Percentiles rank a stretch among this genome's conserved stretches.
Evolutionary conservation across 2,888 invertebrate species (phyloP).

Genomic region (Troilus luridus): DNA sequence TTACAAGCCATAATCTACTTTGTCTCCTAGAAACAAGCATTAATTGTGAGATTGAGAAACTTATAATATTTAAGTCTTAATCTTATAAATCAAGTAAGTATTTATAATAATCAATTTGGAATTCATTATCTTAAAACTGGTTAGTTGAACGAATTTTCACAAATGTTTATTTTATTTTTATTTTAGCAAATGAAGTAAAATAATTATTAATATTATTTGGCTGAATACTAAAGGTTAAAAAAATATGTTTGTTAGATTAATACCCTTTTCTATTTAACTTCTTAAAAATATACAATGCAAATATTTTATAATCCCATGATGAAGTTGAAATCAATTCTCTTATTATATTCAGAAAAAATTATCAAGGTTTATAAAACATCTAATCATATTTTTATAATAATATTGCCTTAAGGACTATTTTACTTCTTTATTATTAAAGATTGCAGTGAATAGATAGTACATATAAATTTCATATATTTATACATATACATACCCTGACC

Average conservation of each 20-base stretch:
- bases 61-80: neutral
- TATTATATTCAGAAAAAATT: neutral
- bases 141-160: neutral
- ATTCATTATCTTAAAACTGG: neutral
- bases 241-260: neutral
- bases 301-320: neutral
- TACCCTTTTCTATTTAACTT: neutral
- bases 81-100: neutral
- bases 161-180: neutral
- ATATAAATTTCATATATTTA: neutral
- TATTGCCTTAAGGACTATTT: neutral
- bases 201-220: neutral
- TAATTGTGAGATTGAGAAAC: slow-evolving; percentile 5
- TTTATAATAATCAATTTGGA: neutral
- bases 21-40: slow-evolving; percentile 11
- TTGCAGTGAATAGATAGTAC: neutral
- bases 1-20: neutral
- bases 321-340: neutral
- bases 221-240: neutral
- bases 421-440: neutral
- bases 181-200: neutral
- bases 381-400: neutral
- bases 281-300: neutral
- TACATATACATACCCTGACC: too few relatives aligned
- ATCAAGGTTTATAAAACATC: neutral